Conservation (phyloP, 30 jellyfish, hydroid and myxozoan species). For the Hydractinia echinata region DNA sequence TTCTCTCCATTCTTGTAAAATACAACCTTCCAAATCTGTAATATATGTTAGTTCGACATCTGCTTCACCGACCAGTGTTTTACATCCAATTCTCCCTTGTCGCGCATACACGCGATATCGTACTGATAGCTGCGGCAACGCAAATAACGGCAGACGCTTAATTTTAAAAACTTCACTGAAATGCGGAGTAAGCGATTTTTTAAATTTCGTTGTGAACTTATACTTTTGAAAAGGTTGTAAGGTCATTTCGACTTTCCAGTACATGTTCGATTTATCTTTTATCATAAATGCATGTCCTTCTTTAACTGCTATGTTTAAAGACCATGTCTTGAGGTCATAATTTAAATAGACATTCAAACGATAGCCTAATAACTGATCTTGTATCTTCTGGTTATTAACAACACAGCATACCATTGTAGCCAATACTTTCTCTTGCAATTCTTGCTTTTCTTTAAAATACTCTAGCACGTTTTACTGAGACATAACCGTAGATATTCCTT, state of each 20-base stretch:
- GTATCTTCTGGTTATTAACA: too few relatives aligned
- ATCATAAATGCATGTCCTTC: constrained; percentile 58
- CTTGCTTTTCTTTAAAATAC: too few relatives aligned
- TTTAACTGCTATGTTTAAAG: constrained; percentile 49
- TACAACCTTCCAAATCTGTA: constrained; percentile 29
- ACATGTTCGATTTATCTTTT: constrained; percentile 48
- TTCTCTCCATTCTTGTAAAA: too few relatives aligned
- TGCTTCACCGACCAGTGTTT: constrained; percentile 71
- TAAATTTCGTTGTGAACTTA: constrained; percentile 59
- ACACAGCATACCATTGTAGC: too few relatives aligned
- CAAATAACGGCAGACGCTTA: constrained; percentile 62
- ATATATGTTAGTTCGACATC: constrained; percentile 33
- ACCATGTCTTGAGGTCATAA: constrained; percentile 51
- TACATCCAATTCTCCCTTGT: constrained; percentile 58
- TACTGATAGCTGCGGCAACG: constrained; percentile 51
- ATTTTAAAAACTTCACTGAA: constrained; percentile 57
- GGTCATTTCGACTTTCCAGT: constrained; percentile 72
- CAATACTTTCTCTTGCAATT: too few relatives aligned
- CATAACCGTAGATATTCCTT: too few relatives aligned
- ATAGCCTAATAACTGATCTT: too few relatives aligned
- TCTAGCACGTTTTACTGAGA: too few relatives aligned
- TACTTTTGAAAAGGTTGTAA: constrained; percentile 71
- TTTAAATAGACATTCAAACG: constrained; percentile 46
- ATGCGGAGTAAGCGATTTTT: constrained; percentile 61
- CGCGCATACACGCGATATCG: constrained; percentile 69